Conservation (phyloP, 1,140 invertebrate species). For the Cydia amplana region DNA sequence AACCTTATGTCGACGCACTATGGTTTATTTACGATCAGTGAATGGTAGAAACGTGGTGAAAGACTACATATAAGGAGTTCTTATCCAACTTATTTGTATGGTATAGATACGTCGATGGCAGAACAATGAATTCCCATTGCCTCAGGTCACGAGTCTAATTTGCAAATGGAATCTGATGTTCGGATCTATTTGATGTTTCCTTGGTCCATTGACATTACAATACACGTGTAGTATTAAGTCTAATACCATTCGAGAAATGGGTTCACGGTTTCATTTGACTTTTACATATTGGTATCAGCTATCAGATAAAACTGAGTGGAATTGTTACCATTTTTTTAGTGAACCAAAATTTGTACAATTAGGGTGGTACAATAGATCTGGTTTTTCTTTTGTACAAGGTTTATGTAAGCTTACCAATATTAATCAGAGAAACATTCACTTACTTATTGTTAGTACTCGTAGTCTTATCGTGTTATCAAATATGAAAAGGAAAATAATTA, state of each 20-base stretch:
- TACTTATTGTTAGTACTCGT: too few relatives aligned
- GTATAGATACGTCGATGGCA: conserved; percentile 23
- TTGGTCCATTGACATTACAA: neutral
- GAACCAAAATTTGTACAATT: too few relatives aligned
- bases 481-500: too few relatives aligned
- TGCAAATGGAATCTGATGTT: conserved; percentile 11
- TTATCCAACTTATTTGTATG: conserved; percentile 27
- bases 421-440: neutral
- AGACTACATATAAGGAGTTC: conserved; percentile 28
- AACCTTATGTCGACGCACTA: neutral
- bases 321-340: conserved; percentile 6
- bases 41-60: neutral
- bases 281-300: neutral
- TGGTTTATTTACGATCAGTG: neutral
- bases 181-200: conserved; percentile 1
- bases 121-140: conserved; percentile 29
- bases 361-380: too few relatives aligned
- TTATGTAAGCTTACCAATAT: neutral
- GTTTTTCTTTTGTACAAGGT: neutral
- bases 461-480: neutral
- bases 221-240: neutral
- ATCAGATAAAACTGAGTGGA: neutral
- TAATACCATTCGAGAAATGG: neutral
- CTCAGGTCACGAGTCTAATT: conserved; percentile 23
- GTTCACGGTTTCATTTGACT: neutral